Percentiles rank a stretch among this genome's conserved stretches.
Conservation (phyloP, 2,797 vertebrate species). For the Denticeps clupeoides region DNA sequence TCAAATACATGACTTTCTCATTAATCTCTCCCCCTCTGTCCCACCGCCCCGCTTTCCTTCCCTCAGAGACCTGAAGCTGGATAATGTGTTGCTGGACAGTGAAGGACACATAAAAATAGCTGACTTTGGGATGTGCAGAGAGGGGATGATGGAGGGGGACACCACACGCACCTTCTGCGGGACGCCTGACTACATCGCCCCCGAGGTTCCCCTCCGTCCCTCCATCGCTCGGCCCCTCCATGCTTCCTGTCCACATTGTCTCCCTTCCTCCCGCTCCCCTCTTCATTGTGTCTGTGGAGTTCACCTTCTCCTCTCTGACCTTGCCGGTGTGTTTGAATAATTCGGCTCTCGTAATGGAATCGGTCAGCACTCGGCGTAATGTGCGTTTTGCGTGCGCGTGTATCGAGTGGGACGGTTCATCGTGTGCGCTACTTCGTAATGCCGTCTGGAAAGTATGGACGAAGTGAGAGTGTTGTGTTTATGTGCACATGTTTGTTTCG, state of each 20-base stretch:
- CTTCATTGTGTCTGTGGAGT: neutral
- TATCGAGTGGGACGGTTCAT: neutral
- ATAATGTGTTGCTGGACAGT: conserved; percentile 80
- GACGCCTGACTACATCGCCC: conserved; percentile 86
- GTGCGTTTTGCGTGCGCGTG: conserved; percentile 5
- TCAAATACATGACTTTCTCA: neutral
- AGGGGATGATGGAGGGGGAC: conserved; percentile 71
- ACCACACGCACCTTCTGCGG: conserved; percentile 84
- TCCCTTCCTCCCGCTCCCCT: neutral
- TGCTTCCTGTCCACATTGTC: conserved; percentile 2
- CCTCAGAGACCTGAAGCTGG: conserved; percentile 80
- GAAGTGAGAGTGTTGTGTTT: too few relatives aligned
- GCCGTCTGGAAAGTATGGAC: too few relatives aligned
- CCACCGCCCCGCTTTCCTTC: conserved; percentile 1
- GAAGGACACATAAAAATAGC: conserved; percentile 89
- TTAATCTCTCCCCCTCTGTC: conserved; percentile 8
- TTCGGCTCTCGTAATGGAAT: conserved; percentile 45
- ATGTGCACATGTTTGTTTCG: conserved; percentile 8
- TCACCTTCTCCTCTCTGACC: conserved; percentile 35
- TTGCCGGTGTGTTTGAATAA: conserved; percentile 46
- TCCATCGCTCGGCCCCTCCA: conserved; percentile 10
- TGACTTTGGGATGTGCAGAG: conserved; percentile 88
- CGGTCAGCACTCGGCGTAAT: conserved; percentile 19
- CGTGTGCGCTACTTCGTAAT: too few relatives aligned
- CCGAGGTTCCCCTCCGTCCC: conserved; percentile 59